Percentiles rank a stretch among this genome's conserved stretches.
Evolutionary conservation across 1,140 invertebrate species (phyloP).

Genomic region (Sinella curviseta): DNA sequence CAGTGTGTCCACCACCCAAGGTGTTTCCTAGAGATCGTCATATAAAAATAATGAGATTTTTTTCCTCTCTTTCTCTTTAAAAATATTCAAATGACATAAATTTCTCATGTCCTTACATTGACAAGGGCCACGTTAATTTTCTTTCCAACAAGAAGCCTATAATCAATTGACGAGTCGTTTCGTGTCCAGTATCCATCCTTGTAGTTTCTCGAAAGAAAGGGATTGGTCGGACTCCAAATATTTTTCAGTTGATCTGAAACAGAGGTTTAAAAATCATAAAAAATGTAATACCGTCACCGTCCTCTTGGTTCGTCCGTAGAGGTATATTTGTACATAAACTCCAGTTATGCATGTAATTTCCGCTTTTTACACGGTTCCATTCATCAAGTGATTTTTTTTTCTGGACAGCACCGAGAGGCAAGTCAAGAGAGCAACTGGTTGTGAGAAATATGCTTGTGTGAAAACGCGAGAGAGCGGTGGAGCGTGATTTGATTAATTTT

Average conservation of each 20-base stretch:
- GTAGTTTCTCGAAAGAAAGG: constrained; percentile 32
- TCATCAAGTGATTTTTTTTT: neutral
- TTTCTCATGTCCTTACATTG: constrained; percentile 37
- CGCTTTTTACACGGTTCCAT: no score
- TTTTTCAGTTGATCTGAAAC: constrained; percentile 46
- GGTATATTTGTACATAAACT: no score
- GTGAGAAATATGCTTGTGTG: neutral
- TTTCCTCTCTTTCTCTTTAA: neutral
- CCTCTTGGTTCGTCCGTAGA: no score
- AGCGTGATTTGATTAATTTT: neutral
- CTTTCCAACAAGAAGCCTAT: constrained; percentile 27
- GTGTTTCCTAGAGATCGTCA: constrained; percentile 36
- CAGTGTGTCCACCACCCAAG: constrained; percentile 28
- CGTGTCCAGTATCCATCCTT: constrained; percentile 38
- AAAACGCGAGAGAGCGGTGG: neutral
- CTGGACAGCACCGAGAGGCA: neutral
- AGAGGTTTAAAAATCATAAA: neutral
- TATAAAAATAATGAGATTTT: no score
- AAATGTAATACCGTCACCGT: no score
- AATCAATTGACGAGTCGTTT: constrained; percentile 29
- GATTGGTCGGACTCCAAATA: constrained; percentile 49
- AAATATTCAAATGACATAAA: no score
- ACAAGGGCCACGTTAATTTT: constrained; percentile 39
- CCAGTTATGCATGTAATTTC: no score
- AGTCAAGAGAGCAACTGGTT: neutral